Conservation (phyloP, 2,797 vertebrate species). For the Falco cherrug region DNA sequence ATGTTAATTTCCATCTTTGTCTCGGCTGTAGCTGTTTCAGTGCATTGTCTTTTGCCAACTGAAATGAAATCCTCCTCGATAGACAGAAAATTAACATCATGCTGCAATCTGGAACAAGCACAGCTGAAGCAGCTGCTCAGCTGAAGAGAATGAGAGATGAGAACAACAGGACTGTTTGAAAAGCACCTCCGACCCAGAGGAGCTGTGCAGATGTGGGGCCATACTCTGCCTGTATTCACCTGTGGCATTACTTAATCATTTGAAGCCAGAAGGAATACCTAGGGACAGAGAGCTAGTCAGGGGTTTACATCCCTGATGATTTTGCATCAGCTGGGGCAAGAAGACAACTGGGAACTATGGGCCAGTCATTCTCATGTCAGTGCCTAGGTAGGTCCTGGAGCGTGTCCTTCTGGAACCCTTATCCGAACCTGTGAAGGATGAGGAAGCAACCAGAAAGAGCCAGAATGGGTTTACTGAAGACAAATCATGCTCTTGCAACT, state of each 20-base stretch:
- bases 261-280: background rate
- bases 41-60: slow-evolving; percentile 44
- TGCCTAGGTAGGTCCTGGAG: background rate
- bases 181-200: background rate
- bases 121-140: slow-evolving; percentile 53
- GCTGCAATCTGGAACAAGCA: slow-evolving; percentile 18
- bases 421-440: background rate
- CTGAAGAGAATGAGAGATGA: background rate
- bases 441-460: background rate
- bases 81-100: slow-evolving; percentile 44
- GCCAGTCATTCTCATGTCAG: background rate
- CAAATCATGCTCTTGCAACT: background rate
- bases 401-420: background rate
- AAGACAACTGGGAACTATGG: background rate
- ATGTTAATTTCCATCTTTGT: slow-evolving; percentile 47
- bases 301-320: background rate
- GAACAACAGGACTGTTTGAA: background rate
- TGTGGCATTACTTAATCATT: background rate
- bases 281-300: background rate
- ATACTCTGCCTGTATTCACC: background rate
- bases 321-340: background rate
- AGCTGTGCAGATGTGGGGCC: background rate
- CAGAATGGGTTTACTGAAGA: background rate
- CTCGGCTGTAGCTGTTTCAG: slow-evolving; percentile 21
- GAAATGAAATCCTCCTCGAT: slow-evolving; percentile 31